Evolutionary conservation across 2,797 vertebrate species (phyloP), one percentile per base, ranked within the genome.

Genomic region (Chiroxiphia lanceolata): DNA sequence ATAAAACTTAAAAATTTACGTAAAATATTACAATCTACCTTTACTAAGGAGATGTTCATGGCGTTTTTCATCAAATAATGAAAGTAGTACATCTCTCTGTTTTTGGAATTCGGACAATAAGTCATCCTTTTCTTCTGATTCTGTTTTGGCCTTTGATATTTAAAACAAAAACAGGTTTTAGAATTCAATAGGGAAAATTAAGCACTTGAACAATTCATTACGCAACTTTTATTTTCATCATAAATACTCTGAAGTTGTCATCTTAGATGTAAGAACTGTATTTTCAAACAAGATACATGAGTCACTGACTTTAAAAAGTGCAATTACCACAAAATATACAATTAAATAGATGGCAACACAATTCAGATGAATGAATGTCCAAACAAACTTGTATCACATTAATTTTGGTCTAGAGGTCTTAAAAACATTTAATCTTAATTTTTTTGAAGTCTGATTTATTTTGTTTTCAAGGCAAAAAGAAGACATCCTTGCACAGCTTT

Each of bases 11-110:
- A 31, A 15, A 25, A 27, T 9, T 61, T 51, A 29, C n/a, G 45
- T 23, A 29, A 1, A 18, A 4, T 29, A 51, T 75, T 42, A 40
- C 33, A 40, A 10, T 83, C 56, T 96, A 99, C 99, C 99, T 99
- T 99, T 99, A 97, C 98, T 98, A 53, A 99, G 94, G 40, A 99
- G 98, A 95, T 99, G 99, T 36, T 99, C 98, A 2, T 99, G 99
- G 25, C 98, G 98, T 91, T 99, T 99, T 93, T 98, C 98, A 93
- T 99, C 99, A 96, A 99, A 99, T 93, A 99, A 98, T 3, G 98
- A 98, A 12, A 98, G 97, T 56, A 99, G 98, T 53, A 98, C 18
- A 40, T 99, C 99, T 57, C 80, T 99, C 96, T 99, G 98, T 88
- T 99, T 99, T 89, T 97, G 98, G 94, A 98, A 97, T 93, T 99